A percentile compares a stretch with the other conserved stretches of the same genome.
These are phyloP conservation scores for Latrodectus geometricus DNA, from an alignment of 1,140 invertebrate genomes.

Conservation along the genomic window DNA sequence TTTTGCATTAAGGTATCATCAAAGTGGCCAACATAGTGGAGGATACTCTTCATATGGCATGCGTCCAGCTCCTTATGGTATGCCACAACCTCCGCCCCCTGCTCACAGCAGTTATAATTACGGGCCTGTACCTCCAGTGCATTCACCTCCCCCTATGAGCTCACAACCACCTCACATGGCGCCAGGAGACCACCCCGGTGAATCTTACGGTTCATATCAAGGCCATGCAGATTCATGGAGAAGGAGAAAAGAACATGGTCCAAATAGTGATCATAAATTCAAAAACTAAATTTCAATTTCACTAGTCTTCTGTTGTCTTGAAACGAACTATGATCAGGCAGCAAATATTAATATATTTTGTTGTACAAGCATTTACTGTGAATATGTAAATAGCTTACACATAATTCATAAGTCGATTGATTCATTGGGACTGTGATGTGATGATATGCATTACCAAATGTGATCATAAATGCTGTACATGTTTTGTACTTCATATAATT, in stretches of 20 bases:
- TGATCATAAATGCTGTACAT: neutral
- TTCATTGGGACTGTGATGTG: neutral
- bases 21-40: conserved; percentile 8
- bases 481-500: neutral
- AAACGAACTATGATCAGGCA: neutral
- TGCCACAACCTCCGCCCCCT: conserved; percentile 23
- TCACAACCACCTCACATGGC: conserved; percentile 33
- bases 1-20: conserved; percentile 16
- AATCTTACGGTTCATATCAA: conserved; percentile 44
- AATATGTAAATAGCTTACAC: conserved; percentile 10
- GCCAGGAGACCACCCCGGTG: conserved; percentile 21
- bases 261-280: conserved; percentile 31
- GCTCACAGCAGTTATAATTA: conserved; percentile 43
- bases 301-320: neutral
- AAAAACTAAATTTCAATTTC: conserved; percentile 27
- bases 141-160: conserved; percentile 33
- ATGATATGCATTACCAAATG: neutral
- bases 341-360: neutral
- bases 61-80: conserved; percentile 37
- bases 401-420: neutral
- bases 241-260: conserved; percentile 51
- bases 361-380: neutral
- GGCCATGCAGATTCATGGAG: conserved; percentile 59
- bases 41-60: conserved; percentile 36
- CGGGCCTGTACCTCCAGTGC: conserved; percentile 24